Conservation (phyloP, 2,888 invertebrate species). For the Acanthopleura granulata region DNA sequence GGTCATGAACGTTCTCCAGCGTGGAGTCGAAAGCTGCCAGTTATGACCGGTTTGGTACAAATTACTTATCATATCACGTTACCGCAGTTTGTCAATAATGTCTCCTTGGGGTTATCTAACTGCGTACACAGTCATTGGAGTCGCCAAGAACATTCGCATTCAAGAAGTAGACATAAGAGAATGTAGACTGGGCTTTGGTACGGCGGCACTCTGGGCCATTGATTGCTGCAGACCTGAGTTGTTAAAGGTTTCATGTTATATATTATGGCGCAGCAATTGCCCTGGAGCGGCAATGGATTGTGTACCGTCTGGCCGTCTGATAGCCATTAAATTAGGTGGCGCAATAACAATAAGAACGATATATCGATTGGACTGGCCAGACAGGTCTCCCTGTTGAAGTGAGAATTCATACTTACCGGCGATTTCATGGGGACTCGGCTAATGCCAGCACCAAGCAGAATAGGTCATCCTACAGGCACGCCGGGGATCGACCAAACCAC, state of each 20-base stretch:
- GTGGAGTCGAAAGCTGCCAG: no score
- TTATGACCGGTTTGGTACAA: no score
- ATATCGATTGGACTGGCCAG: conserved; percentile 13
- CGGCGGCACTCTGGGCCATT: not conserved
- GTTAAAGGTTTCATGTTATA: conserved; percentile 17
- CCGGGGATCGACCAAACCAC: not conserved
- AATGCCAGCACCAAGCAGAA: not conserved
- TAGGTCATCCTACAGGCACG: not conserved
- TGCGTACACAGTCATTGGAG: no score
- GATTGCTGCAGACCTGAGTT: not conserved
- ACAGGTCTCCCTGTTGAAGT: not conserved
- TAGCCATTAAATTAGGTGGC: conserved; percentile 18
- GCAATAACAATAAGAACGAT: conserved; percentile 17
- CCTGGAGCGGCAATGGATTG: not conserved
- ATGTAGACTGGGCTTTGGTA: no score
- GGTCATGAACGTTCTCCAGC: no score
- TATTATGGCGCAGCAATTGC: conserved; percentile 14
- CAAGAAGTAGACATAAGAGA: no score
- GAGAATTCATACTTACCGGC: not conserved
- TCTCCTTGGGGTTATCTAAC: no score
- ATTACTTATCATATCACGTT: no score
- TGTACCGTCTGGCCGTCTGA: conserved; percentile 17
- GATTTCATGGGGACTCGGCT: not conserved
- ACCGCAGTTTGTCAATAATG: no score
- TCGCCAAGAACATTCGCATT: no score